Conservation (phyloP, 2,797 vertebrate species). For the Cossypha caffra region DNA sequence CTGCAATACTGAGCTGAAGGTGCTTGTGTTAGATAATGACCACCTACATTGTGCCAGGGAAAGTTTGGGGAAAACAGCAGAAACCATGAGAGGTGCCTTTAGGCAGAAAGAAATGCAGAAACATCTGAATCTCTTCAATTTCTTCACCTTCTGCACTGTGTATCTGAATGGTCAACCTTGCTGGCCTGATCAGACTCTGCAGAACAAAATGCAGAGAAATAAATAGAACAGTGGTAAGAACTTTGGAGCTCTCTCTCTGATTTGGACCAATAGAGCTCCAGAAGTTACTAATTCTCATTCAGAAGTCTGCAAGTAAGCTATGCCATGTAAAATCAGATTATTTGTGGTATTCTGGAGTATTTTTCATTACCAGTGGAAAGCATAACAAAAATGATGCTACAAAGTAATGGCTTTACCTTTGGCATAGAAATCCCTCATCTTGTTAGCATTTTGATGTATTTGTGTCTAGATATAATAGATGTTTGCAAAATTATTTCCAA, state of each 20-base stretch:
- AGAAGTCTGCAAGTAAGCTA: background rate
- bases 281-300: background rate
- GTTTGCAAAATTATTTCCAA: background rate
- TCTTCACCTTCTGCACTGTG: background rate
- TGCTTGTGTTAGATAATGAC: background rate
- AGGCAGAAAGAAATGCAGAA: background rate
- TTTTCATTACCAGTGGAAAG: background rate
- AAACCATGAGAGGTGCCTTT: background rate
- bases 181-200: background rate
- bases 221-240: background rate
- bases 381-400: background rate
- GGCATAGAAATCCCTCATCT: background rate
- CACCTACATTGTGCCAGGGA: background rate
- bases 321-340: background rate
- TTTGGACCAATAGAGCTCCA: background rate
- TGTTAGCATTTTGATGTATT: background rate
- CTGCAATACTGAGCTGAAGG: background rate
- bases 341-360: background rate
- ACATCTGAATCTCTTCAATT: background rate
- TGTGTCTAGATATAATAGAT: background rate
- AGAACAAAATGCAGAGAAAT: background rate
- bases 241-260: background rate
- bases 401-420: background rate
- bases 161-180: background rate
- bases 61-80: background rate